Evolutionary conservation across 2,888 invertebrate species (phyloP), one percentile per base, ranked within the genome.

Genomic region (Lottia gigantea): DNA sequence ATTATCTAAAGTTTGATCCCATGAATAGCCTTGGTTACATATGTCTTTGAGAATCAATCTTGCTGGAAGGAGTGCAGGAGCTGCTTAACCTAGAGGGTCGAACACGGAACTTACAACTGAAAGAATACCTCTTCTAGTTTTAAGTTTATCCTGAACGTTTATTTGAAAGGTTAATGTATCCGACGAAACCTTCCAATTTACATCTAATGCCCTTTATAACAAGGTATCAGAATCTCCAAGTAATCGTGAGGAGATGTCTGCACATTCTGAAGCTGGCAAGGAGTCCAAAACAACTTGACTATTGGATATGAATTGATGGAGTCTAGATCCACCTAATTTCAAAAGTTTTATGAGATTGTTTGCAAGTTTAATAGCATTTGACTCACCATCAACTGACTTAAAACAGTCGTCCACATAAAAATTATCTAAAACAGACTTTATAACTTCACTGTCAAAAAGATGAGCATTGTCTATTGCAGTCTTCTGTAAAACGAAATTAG

Each of bases 391-490:
- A 0, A 71, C 68, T 12, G 71, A 73, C 26, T 67, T 73, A 46
- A 73, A 40, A 26, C 70, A 73, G 62, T 75, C 73, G 64, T 71
- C 73, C 0, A 70, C 70, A 25, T 73, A 75, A 46, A 75, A 71
- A 46, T 75, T 73, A 15, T 49, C 19, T 23, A 64, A 4, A 46
- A 64, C 64, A 46, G 16, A 11, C 12, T 49, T 16, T n/a, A 16
- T n/a, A 16, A 31, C 45, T 6, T 49, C 16, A 19, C 19, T 19
- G 12, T 49, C 19, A 49, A 49, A 49, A 6, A 16, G 16, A 49
- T 49, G 49, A 49, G 49, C 6, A 49, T 49, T 49, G 16, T 49
- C 19, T 4, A 11, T 49, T 14, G 49, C 49, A 49, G 49, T 49
- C 0, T 4, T 49, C 19, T 49, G 16, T 49, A 49, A 49, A 6